A percentile compares a stretch with the other conserved stretches of the same genome.
Conservation (phyloP, 2,888 invertebrate genomes). For the Autographa gamma region DNA sequence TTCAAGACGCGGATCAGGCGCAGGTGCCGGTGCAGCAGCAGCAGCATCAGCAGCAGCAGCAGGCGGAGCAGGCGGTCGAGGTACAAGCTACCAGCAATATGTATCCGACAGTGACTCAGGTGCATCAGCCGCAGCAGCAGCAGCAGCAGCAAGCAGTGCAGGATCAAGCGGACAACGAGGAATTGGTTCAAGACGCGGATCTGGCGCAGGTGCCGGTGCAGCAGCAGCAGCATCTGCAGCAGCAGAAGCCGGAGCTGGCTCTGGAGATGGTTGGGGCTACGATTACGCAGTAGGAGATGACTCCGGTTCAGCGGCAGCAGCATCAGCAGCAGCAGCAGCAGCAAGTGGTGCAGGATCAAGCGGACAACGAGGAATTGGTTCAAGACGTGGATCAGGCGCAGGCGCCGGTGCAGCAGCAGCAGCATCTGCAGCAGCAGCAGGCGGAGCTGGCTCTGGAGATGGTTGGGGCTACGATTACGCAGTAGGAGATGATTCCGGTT, state of each 20-base stretch:
- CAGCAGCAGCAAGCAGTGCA: not conserved
- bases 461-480: too few species aligned
- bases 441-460: slow-evolving; percentile 15
- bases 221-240: slow-evolving; percentile 2
- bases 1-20: too few species aligned
- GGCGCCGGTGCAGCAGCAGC: slow-evolving; percentile 20
- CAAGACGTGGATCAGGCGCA: slow-evolving; percentile 3
- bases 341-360: too few species aligned
- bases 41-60: slow-evolving; percentile 25
- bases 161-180: not conserved
- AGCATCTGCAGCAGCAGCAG: slow-evolving; percentile 7
- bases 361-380: too few species aligned
- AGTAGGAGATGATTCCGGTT: not conserved
- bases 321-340: slow-evolving; percentile 9
- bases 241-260: not conserved
- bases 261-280: not conserved
- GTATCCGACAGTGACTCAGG: not conserved
- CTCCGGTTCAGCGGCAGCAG: not conserved
- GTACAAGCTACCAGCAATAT: not conserved
- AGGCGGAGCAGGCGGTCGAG: slow-evolving; percentile 6
- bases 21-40: slow-evolving; percentile 27
- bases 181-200: slow-evolving; percentile 15
- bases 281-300: not conserved
- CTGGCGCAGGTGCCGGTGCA: too few species aligned
- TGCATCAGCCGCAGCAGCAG: slow-evolving; percentile 9